phyloP scores from a whole-genome alignment of 2,797 vertebrate species.

The Spinus pinus region DNA sequence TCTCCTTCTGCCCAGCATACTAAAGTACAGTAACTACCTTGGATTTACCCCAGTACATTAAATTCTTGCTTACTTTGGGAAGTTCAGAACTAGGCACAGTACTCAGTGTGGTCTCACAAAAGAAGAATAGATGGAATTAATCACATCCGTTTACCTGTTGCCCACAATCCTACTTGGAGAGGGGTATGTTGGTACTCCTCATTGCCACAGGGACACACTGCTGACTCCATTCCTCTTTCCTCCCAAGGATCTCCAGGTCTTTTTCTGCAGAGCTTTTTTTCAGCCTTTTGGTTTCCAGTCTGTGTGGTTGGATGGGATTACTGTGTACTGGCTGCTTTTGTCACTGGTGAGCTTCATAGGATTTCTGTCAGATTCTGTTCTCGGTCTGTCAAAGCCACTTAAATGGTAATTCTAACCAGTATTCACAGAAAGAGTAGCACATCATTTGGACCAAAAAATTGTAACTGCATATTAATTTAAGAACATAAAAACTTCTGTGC shows the following conservation, averaged over 20 bases:
- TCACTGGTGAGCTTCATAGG: not conserved
- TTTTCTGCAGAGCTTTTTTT: not conserved
- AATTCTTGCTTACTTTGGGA: not conserved
- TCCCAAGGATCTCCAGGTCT: not conserved
- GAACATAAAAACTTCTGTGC: not conserved
- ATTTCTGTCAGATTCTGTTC: not conserved
- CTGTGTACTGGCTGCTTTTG: not conserved
- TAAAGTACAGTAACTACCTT: rapidly evolving
- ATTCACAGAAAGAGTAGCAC: not conserved
- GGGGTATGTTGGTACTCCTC: not conserved
- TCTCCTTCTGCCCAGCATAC: not conserved
- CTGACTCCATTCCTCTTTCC: not conserved
- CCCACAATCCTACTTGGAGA: not conserved
- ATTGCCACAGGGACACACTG: rapidly evolving
- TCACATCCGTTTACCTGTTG: not conserved
- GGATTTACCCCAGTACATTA: not conserved
- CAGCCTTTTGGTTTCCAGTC: not conserved
- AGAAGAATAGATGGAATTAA: not conserved
- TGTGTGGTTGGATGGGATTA: not conserved
- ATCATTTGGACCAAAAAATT: not conserved
- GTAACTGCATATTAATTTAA: not conserved
- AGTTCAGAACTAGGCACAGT: not conserved
- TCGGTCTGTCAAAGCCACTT: not conserved
- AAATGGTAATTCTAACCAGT: not conserved
- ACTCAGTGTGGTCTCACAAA: not conserved